These are phyloP conservation scores for Romanogobio albipinnatus DNA, from an alignment of 2,113 vertebrate species.

Conservation along the genomic window DNA sequence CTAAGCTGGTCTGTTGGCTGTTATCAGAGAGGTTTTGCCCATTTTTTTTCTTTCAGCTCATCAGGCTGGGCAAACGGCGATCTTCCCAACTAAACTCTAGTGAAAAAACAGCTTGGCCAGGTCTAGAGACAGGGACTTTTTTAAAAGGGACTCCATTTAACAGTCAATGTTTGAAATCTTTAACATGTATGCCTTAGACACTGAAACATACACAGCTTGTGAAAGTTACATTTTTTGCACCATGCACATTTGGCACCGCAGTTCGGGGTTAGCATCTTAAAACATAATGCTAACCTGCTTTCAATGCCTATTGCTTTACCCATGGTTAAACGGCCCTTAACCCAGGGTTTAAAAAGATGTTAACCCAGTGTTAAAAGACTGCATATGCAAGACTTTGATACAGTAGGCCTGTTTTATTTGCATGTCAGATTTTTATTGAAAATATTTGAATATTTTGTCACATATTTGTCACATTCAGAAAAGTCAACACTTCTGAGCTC, in stretches of 20 bases:
- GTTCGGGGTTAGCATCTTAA: neutral
- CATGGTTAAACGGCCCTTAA: neutral
- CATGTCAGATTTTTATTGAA: neutral
- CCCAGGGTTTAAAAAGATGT: neutral
- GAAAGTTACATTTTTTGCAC: neutral
- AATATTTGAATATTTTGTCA: neutral
- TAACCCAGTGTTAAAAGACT: neutral
- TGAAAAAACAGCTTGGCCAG: neutral
- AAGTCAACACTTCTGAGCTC: conserved; percentile 2
- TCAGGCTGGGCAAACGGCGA: neutral
- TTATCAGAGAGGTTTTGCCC: neutral
- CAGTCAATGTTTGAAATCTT: neutral
- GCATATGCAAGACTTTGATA: neutral
- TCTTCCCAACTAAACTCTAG: neutral
- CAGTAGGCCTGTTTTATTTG: neutral
- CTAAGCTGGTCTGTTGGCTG: neutral
- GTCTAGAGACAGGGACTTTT: neutral
- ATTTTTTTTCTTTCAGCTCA: neutral
- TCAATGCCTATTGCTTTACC: neutral
- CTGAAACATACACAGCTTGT: neutral
- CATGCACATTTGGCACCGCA: neutral
- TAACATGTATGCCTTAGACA: neutral
- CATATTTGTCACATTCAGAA: neutral
- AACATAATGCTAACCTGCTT: neutral
- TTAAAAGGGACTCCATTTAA: neutral